Percentiles rank a stretch among this genome's conserved stretches.
These are phyloP conservation scores for Etheostoma spectabile DNA, from an alignment of 2,113 vertebrate species.

Conservation along the genomic window DNA sequence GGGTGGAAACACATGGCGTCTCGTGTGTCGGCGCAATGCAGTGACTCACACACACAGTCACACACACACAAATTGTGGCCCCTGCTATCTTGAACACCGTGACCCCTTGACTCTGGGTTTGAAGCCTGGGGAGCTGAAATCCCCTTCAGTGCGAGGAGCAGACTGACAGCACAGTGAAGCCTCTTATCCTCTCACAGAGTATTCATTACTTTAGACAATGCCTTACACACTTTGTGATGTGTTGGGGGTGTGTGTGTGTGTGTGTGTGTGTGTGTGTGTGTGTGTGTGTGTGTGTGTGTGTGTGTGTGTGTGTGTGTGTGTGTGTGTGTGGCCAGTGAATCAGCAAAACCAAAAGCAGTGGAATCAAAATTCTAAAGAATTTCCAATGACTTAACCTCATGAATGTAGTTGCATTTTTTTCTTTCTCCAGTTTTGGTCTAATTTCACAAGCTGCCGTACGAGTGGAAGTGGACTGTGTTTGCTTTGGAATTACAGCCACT, in stretches of 20 bases:
- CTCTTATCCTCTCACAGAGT: slow-evolving; percentile 48
- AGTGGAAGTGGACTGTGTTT: slow-evolving; percentile 24
- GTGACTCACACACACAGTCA: slow-evolving; percentile 68
- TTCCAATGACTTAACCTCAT: slow-evolving; percentile 20
- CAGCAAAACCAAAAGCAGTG: slow-evolving; percentile 23
- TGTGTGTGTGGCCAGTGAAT: slow-evolving; percentile 40
- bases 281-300: slow-evolving; percentile 7
- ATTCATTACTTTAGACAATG: slow-evolving; percentile 58
- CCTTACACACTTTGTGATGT: slow-evolving; percentile 34
- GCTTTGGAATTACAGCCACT: background rate
- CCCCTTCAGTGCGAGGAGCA: slow-evolving; percentile 42
- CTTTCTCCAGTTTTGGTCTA: slow-evolving; percentile 15
- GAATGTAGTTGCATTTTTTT: slow-evolving; percentile 12
- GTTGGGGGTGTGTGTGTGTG: background rate
- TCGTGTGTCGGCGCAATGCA: slow-evolving; percentile 58
- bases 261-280: background rate
- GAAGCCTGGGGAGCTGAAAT: slow-evolving; percentile 56
- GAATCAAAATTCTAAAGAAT: slow-evolving; percentile 26
- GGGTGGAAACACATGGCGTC: slow-evolving; percentile 73
- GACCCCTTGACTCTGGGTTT: slow-evolving; percentile 67
- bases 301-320: background rate
- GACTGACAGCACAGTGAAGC: slow-evolving; percentile 49
- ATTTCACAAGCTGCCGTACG: slow-evolving; percentile 21
- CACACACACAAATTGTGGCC: slow-evolving; percentile 45
- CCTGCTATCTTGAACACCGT: slow-evolving; percentile 54